A percentile compares a stretch with the other conserved stretches of the same genome.
Conservation (phyloP, 2,888 invertebrate genomes). For the Macaria liturata region DNA sequence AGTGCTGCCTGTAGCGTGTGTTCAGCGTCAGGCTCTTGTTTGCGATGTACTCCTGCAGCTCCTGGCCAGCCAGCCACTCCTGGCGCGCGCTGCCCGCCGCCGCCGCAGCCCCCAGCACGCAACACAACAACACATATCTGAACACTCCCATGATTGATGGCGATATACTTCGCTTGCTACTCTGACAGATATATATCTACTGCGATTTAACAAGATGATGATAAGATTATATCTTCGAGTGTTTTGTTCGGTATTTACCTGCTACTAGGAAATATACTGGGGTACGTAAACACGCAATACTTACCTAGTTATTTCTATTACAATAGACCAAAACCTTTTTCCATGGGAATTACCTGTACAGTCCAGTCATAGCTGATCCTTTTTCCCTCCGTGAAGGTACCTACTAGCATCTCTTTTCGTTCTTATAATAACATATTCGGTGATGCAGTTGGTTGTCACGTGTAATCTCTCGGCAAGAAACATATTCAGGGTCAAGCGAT, state of each 20-base stretch:
- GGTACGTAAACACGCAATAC: no score
- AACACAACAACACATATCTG: conserved; percentile 33
- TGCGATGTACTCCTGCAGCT: conserved; percentile 63
- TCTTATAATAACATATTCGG: no score
- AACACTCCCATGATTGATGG: conserved; percentile 21
- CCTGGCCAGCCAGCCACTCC: conserved; percentile 39
- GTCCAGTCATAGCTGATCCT: no score
- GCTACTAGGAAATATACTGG: no score
- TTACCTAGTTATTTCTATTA: no score
- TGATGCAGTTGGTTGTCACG: no score
- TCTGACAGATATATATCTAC: conserved; percentile 19
- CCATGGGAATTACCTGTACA: no score
- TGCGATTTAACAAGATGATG: conserved; percentile 8
- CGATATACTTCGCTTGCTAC: conserved; percentile 8
- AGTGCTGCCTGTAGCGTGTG: conserved; percentile 61
- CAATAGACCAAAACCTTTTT: no score
- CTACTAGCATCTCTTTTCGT: no score
- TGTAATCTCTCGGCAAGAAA: no score
- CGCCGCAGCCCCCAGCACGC: conserved; percentile 39
- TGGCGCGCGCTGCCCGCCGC: conserved; percentile 42
- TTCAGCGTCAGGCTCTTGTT: conserved; percentile 59
- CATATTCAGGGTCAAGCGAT: no score
- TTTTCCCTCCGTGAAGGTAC: no score
- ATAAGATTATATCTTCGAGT: conserved; percentile 33
- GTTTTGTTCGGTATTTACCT: conserved; percentile 27